Base-by-base conservation (phyloP, 2,113 vertebrate species). In the Otocyon megalotis region DNA sequence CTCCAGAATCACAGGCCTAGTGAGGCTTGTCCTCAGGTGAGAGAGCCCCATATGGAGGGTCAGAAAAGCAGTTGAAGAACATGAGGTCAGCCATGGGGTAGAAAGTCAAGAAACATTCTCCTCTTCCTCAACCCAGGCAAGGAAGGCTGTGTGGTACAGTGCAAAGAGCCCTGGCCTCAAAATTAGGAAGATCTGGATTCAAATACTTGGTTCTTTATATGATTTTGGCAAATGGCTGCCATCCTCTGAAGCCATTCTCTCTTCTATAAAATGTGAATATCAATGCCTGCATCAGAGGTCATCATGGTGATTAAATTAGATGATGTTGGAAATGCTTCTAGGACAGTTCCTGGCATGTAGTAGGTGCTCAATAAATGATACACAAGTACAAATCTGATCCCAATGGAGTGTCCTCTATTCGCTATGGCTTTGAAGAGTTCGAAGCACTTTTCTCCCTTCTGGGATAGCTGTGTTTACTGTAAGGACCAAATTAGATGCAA, bases 391-490 rank as follows among this genome's bases (percentile, higher is more conserved):
- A 69, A 17, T 71, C 48, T 86, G 60, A 76, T 88, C 48, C 76
- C 62, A 88, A 7, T 48, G 30, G 85, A 32, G 17, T 62, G 12
- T 62, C 43, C 14, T 80, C 71, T 37, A 53, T 95, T 17, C 37
- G 79, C 58, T 83, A 32, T 30, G 50, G 79, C 58, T 92, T 60
- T 83, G 62, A 81, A 74, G 62, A 65, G 58, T 53, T 32, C 30
- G 58, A 88, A 89, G 76, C n/a, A 90, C 53, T 93, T 96, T 94
- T 85, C n/a, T 50, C 95, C 79, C 96, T 76, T 87, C 92, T 97
- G 60, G 93, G 97, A 98, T 86, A 93, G 96, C 74, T 98, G 83
- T 97, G 96, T 98, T 98, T 97, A 97, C 94, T 90, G 53, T 92
- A 91, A 95, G 67, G 92, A 90, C 76, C 81, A 67, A 97, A 97